phyloP scores from a whole-genome alignment of 2,113 vertebrate species.

The Glaucidium brasilianum region DNA sequence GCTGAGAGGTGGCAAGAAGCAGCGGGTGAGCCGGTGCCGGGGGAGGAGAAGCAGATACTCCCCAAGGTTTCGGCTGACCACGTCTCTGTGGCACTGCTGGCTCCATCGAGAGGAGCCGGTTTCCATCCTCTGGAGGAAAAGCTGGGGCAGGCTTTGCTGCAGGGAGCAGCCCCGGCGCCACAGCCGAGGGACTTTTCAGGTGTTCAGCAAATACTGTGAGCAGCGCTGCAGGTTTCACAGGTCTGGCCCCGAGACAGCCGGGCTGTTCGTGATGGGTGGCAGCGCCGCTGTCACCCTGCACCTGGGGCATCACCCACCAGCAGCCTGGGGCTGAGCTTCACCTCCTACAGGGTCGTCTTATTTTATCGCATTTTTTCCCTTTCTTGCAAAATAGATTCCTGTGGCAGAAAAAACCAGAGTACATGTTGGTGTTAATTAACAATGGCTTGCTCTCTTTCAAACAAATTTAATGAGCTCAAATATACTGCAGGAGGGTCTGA shows the following conservation, averaged over 20 bases:
- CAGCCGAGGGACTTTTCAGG: background rate
- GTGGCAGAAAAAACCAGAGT: background rate
- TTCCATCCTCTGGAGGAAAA: background rate
- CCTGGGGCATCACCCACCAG: background rate
- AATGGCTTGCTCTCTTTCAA: background rate
- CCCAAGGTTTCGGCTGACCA: background rate
- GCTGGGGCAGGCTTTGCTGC: background rate
- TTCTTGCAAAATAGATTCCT: background rate
- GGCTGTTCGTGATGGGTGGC: background rate
- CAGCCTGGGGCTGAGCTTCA: background rate
- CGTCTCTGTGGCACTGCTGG: rapidly evolving
- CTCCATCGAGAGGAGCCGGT: rapidly evolving
- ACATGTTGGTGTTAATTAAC: background rate
- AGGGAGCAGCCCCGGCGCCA: background rate
- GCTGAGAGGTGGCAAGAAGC: background rate
- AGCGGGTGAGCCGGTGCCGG: rapidly evolving
- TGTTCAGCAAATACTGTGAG: background rate
- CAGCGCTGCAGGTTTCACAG: background rate
- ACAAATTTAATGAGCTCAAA: background rate
- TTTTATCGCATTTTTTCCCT: background rate
- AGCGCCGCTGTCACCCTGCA: background rate
- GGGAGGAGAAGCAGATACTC: background rate
- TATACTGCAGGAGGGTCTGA: background rate
- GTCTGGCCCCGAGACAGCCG: background rate
- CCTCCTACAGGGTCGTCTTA: background rate